Evolutionary conservation across 2,113 vertebrate species (phyloP), one percentile per base, ranked within the genome.

Genomic region (Leptodactylus fuscus): DNA sequence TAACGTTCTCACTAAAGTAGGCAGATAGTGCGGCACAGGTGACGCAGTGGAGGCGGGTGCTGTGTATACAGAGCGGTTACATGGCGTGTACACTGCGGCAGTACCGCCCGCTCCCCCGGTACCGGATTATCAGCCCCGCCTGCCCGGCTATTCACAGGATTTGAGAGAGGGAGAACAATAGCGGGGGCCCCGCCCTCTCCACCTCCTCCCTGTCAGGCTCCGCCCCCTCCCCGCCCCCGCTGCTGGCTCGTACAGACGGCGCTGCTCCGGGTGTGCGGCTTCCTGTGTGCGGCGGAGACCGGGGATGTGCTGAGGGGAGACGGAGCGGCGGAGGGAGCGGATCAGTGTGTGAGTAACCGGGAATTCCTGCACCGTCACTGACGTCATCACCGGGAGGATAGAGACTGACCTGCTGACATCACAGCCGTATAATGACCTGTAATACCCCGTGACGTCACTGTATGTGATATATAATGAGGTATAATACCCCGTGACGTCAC

Each of bases 141-240:
- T n/a, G 18, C 58, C 10, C 15, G 2, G n/a, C 11, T 5, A 24
- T 24, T 0, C 0, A 3, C 20, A 71, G 69, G 2, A n/a, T 0
- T 11, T 3, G 70, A 24, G 3, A 46, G 0, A 11, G 2, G 3
- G 80, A 51, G 80, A 81, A 81, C 80, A 81, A 81, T 81, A 81
- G 80, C 27, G 41, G 48, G n/a, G 27, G 69, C 69, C 69, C 60
- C 22, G 58, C 60, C 79, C 60, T 8, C 3, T 49, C 79, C 2
- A 13, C 24, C 32, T 27, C 55, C 55, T 48, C 58, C 41, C 46
- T 22, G 38, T 16, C 80, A 13, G 22, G 24, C 51, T 41, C 13
- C 7, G n/a, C 49, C 77, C 27, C 58, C 5, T 9, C 53, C 58
- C 79, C 20, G 36, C 58, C 24, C 24, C 44, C 24, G 58, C 36